phyloP scores from a whole-genome alignment of 2,797 vertebrate species.

The Chelonia mydas region DNA sequence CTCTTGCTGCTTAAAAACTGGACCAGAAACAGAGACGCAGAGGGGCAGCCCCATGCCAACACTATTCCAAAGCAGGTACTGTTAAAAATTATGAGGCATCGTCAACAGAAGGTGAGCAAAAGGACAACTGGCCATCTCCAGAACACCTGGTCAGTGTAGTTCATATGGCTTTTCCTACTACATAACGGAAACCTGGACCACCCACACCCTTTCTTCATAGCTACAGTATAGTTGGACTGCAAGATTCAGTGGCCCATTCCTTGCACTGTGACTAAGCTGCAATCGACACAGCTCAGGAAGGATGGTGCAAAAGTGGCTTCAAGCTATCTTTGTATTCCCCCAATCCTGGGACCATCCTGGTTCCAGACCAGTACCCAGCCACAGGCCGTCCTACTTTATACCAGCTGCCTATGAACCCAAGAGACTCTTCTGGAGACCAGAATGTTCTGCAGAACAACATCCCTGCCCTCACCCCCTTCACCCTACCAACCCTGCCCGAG shows the following conservation, averaged over 20 bases:
- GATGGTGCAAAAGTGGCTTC: not conserved
- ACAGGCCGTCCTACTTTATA: not conserved
- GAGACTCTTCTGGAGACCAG: not conserved
- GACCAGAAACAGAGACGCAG: rapidly evolving
- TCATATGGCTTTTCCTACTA: conserved; percentile 57
- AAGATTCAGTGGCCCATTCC: conserved; percentile 50
- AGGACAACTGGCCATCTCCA: conserved; percentile 2
- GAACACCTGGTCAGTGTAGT: conserved; percentile 39
- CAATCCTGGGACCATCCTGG: not conserved
- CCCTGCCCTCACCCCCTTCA: not conserved
- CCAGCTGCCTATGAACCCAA: not conserved
- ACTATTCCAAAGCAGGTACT: not conserved
- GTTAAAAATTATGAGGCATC: not conserved
- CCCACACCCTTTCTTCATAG: conserved; percentile 31
- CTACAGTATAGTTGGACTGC: conserved; percentile 44
- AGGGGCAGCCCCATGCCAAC: not conserved
- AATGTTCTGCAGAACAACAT: not conserved
- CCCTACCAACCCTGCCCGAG: not conserved
- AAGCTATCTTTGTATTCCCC: not conserved
- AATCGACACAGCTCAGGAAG: not conserved
- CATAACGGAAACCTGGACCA: conserved; percentile 59
- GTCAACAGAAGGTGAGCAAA: not conserved
- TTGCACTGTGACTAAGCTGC: not conserved
- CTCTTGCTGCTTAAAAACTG: not conserved
- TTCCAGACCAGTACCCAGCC: not conserved